Percentiles rank a stretch among this genome's conserved stretches.
Evolutionary conservation across 2,113 vertebrate genomes (phyloP).

Genomic region (Phylloscopus trochilus): DNA sequence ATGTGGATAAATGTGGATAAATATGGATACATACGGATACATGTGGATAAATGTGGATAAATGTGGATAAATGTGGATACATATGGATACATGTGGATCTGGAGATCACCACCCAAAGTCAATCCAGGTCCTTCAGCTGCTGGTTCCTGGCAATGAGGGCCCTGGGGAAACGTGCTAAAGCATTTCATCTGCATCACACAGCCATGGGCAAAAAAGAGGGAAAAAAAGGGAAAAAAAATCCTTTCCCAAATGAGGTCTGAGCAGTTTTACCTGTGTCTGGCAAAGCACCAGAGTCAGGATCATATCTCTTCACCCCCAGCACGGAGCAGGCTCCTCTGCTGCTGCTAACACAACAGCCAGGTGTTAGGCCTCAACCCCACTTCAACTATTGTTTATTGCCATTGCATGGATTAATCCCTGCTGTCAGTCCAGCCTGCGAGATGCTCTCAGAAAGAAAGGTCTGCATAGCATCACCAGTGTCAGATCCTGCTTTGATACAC

Average conservation of each 20-base stretch:
- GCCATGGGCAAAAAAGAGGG: background rate
- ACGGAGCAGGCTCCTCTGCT: background rate
- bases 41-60: background rate
- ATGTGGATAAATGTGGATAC: background rate
- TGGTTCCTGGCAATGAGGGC: background rate
- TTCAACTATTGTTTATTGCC: slow-evolving; percentile 67
- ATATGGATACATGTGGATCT: background rate
- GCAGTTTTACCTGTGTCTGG: background rate
- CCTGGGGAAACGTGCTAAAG: background rate
- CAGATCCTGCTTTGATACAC: slow-evolving; percentile 74
- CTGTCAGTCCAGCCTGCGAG: slow-evolving; percentile 68
- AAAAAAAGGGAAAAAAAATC: background rate
- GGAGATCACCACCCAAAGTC: fast-evolving
- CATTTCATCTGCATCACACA: background rate
- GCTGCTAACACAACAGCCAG: slow-evolving; percentile 56
- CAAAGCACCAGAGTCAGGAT: background rate
- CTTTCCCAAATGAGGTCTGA: background rate
- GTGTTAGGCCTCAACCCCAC: slow-evolving; percentile 69
- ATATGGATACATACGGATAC: background rate
- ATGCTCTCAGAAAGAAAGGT: slow-evolving; percentile 71
- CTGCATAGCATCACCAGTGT: slow-evolving; percentile 74
- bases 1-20: no score
- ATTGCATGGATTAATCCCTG: slow-evolving; percentile 73
- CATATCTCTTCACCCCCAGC: background rate
- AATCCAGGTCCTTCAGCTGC: fast-evolving